Percentiles rank a stretch among this genome's conserved stretches.
These are phyloP conservation scores for Calycopis cecrops DNA, from an alignment of 1,140 invertebrate species.

Conservation along the genomic window DNA sequence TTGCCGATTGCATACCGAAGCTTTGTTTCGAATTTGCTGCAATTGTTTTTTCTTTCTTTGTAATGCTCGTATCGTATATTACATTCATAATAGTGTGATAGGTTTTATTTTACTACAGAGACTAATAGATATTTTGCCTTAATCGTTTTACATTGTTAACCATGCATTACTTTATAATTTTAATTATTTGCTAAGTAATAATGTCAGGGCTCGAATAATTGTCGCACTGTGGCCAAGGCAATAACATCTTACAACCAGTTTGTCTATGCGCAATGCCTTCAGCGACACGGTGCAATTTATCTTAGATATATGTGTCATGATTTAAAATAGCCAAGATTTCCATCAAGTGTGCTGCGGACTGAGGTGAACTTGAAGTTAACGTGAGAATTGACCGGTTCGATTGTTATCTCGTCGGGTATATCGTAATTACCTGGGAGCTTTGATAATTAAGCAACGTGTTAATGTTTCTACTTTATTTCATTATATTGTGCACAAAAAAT, in stretches of 20 bases:
- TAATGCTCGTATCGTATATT: not conserved
- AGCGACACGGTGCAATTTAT: constrained; percentile 34
- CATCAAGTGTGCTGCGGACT: constrained; percentile 1
- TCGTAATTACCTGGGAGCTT: constrained; percentile 26
- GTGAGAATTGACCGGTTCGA: not conserved
- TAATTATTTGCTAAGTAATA: constrained; percentile 32
- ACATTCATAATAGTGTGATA: no score
- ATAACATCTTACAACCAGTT: constrained; percentile 50
- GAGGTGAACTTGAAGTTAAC: constrained; percentile 3
- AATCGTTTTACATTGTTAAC: constrained; percentile 4
- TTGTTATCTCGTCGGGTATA: not conserved
- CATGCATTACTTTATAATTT: not conserved
- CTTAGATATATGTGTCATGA: constrained; percentile 12
- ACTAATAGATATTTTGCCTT: no score
- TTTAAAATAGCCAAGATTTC: not conserved
- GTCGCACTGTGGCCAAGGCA: constrained; percentile 56
- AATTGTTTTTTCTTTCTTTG: constrained; percentile 1
- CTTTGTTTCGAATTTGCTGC: constrained; percentile 10
- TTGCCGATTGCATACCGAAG: constrained; percentile 8
- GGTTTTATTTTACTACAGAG: no score
- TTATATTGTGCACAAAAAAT: no score
- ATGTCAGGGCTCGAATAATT: constrained; percentile 54
- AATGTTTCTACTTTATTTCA: no score
- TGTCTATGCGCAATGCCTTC: constrained; percentile 25
- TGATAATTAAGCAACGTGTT: constrained; percentile 2